Base-by-base conservation (phyloP, 2,888 invertebrate genomes). In the Priocnemis perturbator region DNA sequence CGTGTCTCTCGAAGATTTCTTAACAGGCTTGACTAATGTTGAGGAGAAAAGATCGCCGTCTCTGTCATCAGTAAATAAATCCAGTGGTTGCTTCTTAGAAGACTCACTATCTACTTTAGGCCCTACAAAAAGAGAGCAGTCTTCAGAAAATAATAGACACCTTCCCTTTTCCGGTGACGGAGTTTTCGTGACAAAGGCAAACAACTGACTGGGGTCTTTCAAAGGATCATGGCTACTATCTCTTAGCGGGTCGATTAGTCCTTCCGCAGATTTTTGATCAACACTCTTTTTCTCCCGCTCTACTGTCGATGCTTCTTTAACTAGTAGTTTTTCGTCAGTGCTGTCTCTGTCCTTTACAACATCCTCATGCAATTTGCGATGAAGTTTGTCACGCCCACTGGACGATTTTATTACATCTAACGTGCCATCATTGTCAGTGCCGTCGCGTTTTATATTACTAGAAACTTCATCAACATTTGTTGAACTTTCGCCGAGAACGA, bases 131-230 rank as follows among this genome's bases (percentile, higher is more conserved):
- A 89, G 75, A 60, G 88, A 86, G 26, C 87, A 86, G 45, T 88
- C 88, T 48, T 88, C 88, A 19, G 82, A 72, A 56, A 84, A 83
- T 26, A 85, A 53, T 5, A 85, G 56, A 69, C 79, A 82, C 45
- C 85, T 85, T 3, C 83, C 82, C 60, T 86, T 88, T 21, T 88
- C 89, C 3, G 89, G 89, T 3, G 89, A 89, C 3, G 89, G 87
- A 2, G 89, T 88, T 74, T 88, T 86, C 0, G 88, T 89, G 3
- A 89, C 89, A 44, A 89, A 89, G 4, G 89, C 89, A 61, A 89
- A 89, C 14, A 89, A 60, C 52, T 86, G 87, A 67, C 87, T 88
- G 0, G 88, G 88, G 76, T 89, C 87, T 52, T 88, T 84, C 0
- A 88, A 57, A 0, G 88, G 87, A 76, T 89, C 86, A 55, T 83